Percentiles rank a stretch among this genome's conserved stretches.
phyloP scores from a whole-genome alignment of 1,140 invertebrate species.

The Trichogramma pretiosum region DNA sequence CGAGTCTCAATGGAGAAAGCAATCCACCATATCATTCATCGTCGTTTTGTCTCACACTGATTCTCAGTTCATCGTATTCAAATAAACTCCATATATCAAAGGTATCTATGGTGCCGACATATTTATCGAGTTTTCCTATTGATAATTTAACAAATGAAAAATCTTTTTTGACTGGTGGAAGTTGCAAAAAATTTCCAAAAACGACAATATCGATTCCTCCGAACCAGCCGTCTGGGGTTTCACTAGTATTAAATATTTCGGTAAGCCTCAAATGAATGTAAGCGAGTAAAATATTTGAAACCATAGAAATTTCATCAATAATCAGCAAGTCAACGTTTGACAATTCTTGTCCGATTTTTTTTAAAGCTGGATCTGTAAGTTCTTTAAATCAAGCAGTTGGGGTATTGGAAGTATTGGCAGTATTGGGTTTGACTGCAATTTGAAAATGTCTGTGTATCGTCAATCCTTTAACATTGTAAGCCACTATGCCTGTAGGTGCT shows the following conservation, averaged over 20 bases:
- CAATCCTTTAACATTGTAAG: slow-evolving; percentile 24
- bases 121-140: slow-evolving; percentile 18
- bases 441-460: slow-evolving; percentile 26
- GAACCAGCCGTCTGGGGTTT: slow-evolving; percentile 12
- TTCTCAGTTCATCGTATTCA: slow-evolving; percentile 21
- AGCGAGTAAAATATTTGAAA: slow-evolving; percentile 16
- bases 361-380: slow-evolving; percentile 23
- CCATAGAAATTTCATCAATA: slow-evolving; percentile 24
- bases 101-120: slow-evolving; percentile 16
- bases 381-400: slow-evolving; percentile 22
- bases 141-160: slow-evolving; percentile 18
- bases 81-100: slow-evolving; percentile 23
- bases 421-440: slow-evolving; percentile 22
- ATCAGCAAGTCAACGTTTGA: slow-evolving; percentile 28
- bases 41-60: slow-evolving; percentile 23
- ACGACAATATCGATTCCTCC: slow-evolving; percentile 17
- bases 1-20: slow-evolving; percentile 17
- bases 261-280: slow-evolving; percentile 14
- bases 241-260: slow-evolving; percentile 11
- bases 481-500: slow-evolving; percentile 27
- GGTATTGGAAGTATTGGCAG: too few relatives aligned
- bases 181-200: too few relatives aligned
- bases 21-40: slow-evolving; percentile 15
- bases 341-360: slow-evolving; percentile 22
- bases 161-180: slow-evolving; percentile 11